Evolutionary conservation across 2,113 vertebrate species (phyloP), one percentile per base, ranked within the genome.

Genomic region (Lophura nycthemera): DNA sequence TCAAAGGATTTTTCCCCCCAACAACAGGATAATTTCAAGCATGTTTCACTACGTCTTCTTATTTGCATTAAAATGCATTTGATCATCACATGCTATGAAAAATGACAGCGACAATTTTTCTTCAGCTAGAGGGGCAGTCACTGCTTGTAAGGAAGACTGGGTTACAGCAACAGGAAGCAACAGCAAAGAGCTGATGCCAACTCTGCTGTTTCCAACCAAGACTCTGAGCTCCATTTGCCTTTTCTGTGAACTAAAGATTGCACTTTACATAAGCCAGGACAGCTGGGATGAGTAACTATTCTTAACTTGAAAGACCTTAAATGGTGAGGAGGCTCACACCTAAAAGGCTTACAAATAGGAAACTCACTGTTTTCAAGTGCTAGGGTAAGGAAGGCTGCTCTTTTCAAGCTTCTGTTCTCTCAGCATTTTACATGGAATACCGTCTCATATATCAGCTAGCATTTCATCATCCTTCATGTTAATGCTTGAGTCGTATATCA

Each of bases 381-480:
- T 90, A 45, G 45, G 43, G 21, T 52, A 78, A 71, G 67, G 70
- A 79, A 83, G 56, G 8, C 20, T 64, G 47, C 22, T 78, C 29
- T 63, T 66, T 45, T 74, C 45, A 71, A 70, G 29, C 61, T 92
- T 63, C 70, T 90, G 69, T 91, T 48, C 32, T 75, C 34, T 52
- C 34, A 91, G 82, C 6, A 12, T 92, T 94, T 94, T 70, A 67
- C 66, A 48, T 19, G 42, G 60, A 38, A 73, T 50, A 59, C 36
- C 50, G 34, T 81, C 77, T 92, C 65, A 38, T 77, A 52, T 59
- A 95, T 87, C 89, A 89, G 50, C 84, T 45, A 79, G 24, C n/a
- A 52, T 95, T 96, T 95, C 76, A 91, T 96, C 92, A 92, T 87
- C 61, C 95, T 88, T 91, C 74, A 90, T 70, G n/a, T 57, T 85